A percentile compares a stretch with the other conserved stretches of the same genome.
phyloP scores from a whole-genome alignment of 2,113 vertebrate genomes.

The Numenius arquata region DNA sequence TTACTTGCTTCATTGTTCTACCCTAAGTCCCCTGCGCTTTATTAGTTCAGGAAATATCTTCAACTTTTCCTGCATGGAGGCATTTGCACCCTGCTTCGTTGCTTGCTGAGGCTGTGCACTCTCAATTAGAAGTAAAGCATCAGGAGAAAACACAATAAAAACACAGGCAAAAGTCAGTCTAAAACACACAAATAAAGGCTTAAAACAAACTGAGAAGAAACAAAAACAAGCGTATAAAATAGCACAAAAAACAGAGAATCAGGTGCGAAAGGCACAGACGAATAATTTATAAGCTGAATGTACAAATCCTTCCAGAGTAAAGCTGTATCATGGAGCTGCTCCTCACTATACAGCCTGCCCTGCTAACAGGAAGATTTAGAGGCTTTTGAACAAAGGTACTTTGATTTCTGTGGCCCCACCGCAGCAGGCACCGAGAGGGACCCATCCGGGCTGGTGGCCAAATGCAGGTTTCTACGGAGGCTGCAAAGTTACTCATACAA shows the following conservation, averaged over 20 bases:
- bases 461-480: neutral
- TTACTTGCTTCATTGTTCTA: slow-evolving; percentile 29
- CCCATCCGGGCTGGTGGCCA: neutral
- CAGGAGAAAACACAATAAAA: slow-evolving; percentile 42
- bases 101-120: slow-evolving; percentile 38
- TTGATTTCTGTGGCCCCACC: slow-evolving; percentile 56
- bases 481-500: neutral
- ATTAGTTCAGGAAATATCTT: slow-evolving; percentile 57
- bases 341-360: slow-evolving; percentile 52
- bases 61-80: slow-evolving; percentile 45
- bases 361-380: slow-evolving; percentile 59
- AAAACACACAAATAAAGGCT: slow-evolving; percentile 66
- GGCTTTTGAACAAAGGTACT: slow-evolving; percentile 65
- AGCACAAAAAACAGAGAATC: slow-evolving; percentile 57
- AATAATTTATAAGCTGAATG: slow-evolving; percentile 59
- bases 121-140: slow-evolving; percentile 65
- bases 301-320: slow-evolving; percentile 54
- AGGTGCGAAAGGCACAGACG: slow-evolving; percentile 62
- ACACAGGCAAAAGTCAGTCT: slow-evolving; percentile 53
- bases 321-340: slow-evolving; percentile 51
- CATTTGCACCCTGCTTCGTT: slow-evolving; percentile 22
- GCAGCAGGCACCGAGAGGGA: slow-evolving; percentile 26
- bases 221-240: slow-evolving; percentile 58
- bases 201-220: slow-evolving; percentile 70
- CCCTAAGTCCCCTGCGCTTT: slow-evolving; percentile 49